Conservation (phyloP, 2,888 invertebrate genomes). For the Limenitis camilla region DNA sequence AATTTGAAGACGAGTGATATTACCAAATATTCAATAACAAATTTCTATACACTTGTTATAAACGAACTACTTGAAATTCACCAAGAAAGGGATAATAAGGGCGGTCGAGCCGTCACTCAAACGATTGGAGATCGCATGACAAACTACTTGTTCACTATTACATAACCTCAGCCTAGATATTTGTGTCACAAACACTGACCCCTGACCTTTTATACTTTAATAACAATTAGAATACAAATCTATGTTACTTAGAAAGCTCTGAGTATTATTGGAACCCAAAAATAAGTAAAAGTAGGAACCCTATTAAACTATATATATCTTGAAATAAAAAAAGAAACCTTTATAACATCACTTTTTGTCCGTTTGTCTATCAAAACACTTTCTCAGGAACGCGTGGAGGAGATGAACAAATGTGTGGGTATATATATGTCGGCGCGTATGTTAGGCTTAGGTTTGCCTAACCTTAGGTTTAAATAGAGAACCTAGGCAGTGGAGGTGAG, state of each 20-base stretch:
- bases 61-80: conserved; percentile 73
- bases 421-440: no score
- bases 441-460: no score
- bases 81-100: conserved; percentile 73
- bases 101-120: conserved; percentile 50
- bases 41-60: conserved; percentile 52
- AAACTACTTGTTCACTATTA: conserved; percentile 29
- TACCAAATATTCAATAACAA: neutral
- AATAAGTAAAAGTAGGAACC: no score
- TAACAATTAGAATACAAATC: neutral
- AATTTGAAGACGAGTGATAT: no score
- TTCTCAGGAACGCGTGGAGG: no score
- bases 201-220: neutral
- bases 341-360: no score
- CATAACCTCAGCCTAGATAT: conserved; percentile 15
- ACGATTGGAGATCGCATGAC: conserved; percentile 42
- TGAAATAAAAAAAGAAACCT: no score
- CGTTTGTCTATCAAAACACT: no score
- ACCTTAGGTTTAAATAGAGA: no score
- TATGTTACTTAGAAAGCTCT: neutral
- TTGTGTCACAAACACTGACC: conserved; percentile 11
- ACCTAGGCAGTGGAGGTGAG: no score
- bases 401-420: no score
- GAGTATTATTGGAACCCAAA: neutral
- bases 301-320: no score